These are phyloP conservation scores for Baryphthengus martii DNA, from an alignment of 2,113 vertebrate species.

Conservation along the genomic window DNA sequence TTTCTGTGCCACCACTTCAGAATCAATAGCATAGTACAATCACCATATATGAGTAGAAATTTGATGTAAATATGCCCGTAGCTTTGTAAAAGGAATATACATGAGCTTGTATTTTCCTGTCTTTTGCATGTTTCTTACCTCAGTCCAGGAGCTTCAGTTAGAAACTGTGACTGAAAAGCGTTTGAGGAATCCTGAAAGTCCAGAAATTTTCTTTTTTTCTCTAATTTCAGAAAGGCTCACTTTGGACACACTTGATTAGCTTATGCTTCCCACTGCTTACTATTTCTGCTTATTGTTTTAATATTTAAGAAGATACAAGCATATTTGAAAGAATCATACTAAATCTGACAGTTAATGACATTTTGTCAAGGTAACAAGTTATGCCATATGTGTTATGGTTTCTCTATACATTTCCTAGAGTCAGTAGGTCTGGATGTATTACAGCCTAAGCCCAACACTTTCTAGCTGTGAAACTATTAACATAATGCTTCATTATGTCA, in stretches of 20 bases:
- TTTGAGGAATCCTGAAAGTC: neutral
- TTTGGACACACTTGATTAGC: neutral
- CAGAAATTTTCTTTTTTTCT: neutral
- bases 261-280: neutral
- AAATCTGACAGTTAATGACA: neutral
- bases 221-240: neutral
- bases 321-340: neutral
- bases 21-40: neutral
- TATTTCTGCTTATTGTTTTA: neutral
- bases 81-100: neutral
- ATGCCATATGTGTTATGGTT: neutral
- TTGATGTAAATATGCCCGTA: neutral
- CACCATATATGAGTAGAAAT: neutral
- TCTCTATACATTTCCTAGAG: neutral
- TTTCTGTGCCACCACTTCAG: neutral
- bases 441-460: neutral
- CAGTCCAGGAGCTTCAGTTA: neutral
- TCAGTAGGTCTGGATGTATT: neutral
- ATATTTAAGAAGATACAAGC: neutral
- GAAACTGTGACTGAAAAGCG: neutral
- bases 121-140: neutral
- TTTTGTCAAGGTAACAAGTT: neutral
- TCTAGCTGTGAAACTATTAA: neutral
- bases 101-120: neutral
- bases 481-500: neutral